Evolutionary conservation across 1,140 invertebrate genomes (phyloP).

Genomic region (Drosophila obscura): DNA sequence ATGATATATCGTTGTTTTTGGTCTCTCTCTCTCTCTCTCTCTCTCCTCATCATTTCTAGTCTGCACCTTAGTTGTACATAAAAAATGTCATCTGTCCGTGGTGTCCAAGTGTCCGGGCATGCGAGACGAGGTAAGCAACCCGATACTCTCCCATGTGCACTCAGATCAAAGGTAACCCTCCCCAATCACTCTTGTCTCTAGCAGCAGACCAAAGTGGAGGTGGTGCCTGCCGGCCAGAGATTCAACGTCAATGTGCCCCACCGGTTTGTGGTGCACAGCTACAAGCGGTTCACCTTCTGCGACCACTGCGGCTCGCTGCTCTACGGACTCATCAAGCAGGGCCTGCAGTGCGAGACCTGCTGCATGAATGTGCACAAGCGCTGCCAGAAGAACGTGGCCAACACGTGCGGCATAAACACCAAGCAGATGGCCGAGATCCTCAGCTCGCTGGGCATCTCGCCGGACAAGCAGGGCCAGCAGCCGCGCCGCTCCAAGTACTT

Average conservation of each 20-base stretch:
- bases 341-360: conserved; percentile 98
- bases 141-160: not conserved
- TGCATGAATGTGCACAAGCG: conserved; percentile 99
- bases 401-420: conserved; percentile 99
- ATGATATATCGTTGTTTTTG: conserved; percentile 40
- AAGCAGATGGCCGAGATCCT: conserved; percentile 97
- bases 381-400: conserved; percentile 99
- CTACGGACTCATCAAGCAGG: conserved; percentile 98
- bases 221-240: conserved; percentile 88
- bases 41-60: conserved; percentile 87
- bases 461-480: conserved; percentile 91
- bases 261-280: conserved; percentile 96
- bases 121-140: conserved; percentile 91
- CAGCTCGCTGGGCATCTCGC: conserved; percentile 94
- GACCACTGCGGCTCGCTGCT: conserved; percentile 97
- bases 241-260: conserved; percentile 99
- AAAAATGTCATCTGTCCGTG: conserved; percentile 96
- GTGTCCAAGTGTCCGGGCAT: conserved; percentile 98
- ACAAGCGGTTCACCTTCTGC: conserved; percentile 99
- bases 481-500: conserved; percentile 87
- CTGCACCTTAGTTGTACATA: conserved; percentile 99
- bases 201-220: conserved; percentile 82
- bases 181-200: not conserved
- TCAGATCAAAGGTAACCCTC: not conserved
- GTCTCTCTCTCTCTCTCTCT: conserved; percentile 53